A percentile compares a stretch with the other conserved stretches of the same genome.
phyloP scores from a whole-genome alignment of 2,888 invertebrate genomes.

The Pollenia griseotomentosa region DNA sequence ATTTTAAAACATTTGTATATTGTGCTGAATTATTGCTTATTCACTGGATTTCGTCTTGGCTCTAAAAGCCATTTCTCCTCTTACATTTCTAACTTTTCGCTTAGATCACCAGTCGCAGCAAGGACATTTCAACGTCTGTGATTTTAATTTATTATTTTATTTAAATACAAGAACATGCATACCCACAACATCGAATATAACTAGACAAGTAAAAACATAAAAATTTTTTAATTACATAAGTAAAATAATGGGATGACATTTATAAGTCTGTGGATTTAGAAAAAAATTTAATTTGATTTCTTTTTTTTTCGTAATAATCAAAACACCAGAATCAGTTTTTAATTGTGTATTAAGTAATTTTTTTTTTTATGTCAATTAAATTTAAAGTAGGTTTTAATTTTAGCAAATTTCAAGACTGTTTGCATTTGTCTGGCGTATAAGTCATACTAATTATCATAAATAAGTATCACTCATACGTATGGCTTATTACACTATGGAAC shows the following conservation, averaged over 20 bases:
- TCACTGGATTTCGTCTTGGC: slow-evolving; percentile 40
- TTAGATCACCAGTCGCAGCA: slow-evolving; percentile 39
- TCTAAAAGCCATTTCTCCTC: slow-evolving; percentile 24
- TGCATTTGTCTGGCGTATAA: no score
- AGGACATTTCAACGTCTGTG: slow-evolving; percentile 29
- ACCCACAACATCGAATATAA: not conserved
- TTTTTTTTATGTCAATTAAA: not conserved
- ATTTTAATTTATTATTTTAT: slow-evolving; percentile 59
- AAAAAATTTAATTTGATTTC: slow-evolving; percentile 1
- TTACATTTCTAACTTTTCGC: not conserved
- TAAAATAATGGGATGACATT: slow-evolving; percentile 22
- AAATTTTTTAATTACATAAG: slow-evolving; percentile 25
- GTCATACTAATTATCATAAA: no score
- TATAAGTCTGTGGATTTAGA: slow-evolving; percentile 21
- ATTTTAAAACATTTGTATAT: slow-evolving; percentile 29
- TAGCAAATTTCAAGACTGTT: no score
- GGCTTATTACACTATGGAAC: no score
- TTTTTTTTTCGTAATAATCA: not conserved
- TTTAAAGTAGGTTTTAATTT: no score
- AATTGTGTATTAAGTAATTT: not conserved
- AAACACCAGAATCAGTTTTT: not conserved
- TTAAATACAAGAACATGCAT: slow-evolving; percentile 6
- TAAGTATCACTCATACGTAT: not conserved
- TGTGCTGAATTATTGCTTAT: slow-evolving; percentile 52
- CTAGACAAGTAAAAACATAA: slow-evolving; percentile 3